A percentile compares a stretch with the other conserved stretches of the same genome.
Conservation (phyloP, 1,140 invertebrate genomes). For the Drosophila sechellia region DNA sequence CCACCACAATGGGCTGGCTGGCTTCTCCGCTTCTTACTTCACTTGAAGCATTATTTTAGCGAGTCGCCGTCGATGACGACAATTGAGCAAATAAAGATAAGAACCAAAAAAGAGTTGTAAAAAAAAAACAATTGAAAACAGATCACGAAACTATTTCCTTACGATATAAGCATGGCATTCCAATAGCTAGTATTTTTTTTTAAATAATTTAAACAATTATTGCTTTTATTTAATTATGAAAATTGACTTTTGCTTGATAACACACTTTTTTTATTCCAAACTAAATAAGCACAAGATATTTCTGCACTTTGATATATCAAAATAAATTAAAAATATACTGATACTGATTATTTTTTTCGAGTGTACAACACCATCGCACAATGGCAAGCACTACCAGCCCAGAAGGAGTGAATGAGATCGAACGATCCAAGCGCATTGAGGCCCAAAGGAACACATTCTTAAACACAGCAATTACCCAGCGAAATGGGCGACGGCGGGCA, state of each 20-base stretch:
- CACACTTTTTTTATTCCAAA: no score
- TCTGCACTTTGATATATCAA: no score
- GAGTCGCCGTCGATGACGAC: constrained; percentile 45
- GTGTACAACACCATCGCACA: constrained; percentile 8
- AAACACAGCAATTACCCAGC: constrained; percentile 79
- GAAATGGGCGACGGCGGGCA: constrained; percentile 32
- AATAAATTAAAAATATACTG: no score
- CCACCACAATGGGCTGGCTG: constrained; percentile 23
- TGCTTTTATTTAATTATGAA: no score
- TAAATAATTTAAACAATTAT: no score
- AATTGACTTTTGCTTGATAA: no score
- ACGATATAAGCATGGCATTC: not conserved
- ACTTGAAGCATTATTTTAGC: constrained; percentile 82
- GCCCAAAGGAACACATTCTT: constrained; percentile 76
- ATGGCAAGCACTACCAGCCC: constrained; percentile 21
- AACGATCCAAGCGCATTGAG: constrained; percentile 41
- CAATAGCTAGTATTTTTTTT: no score
- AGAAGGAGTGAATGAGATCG: constrained; percentile 11
- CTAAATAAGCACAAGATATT: no score
- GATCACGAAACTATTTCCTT: not conserved
- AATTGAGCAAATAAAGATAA: constrained; percentile 80
- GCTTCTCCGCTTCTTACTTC: constrained; percentile 54
- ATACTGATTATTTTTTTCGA: not conserved
- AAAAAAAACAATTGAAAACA: constrained; percentile 13
- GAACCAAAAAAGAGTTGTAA: constrained; percentile 30